Evolutionary conservation across 2,797 vertebrate genomes (phyloP), one percentile per base, ranked within the genome.

Genomic region (Pagetopsis macropterus): DNA sequence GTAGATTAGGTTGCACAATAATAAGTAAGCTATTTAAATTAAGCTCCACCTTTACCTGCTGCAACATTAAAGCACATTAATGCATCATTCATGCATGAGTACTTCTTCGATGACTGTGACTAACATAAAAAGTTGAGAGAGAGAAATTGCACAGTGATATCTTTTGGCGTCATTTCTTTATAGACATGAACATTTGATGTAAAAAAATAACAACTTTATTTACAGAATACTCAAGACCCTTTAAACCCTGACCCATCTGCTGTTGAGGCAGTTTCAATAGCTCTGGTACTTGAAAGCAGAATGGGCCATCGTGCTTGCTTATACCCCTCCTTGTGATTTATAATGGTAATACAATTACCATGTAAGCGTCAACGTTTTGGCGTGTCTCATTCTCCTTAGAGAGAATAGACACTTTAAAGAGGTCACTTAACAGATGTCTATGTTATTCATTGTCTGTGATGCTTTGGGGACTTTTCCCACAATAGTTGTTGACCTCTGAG

Each of bases 291-390:
- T 21, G 21, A 14, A 19, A 48, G 50, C 41, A 45, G 19, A 56
- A 21, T 33, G 17, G 52, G 44, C 14, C 11, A 15, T 45, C 41
- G 1, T 14, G 1, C 12, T 46, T 0, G 9, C 5, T 44, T 17
- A 0, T 0, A 51, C 8, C 19, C 19, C 3, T 43, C 9, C 19
- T 9, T 52, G 0, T 12, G 12, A 23, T 9, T 52, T 66, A 13
- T n/a, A 44, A 31, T 61, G 58, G 15, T 17, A 61, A 61, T n/a
- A 12, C 55, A 57, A 57, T 40, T 57, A 17, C 45, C 19, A 62
- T 1, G 14, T 48, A 13, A 55, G 50, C 21, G 31, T 12, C 31
- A 21, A 8, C 4, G 5, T 62, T 37, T 51, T 23, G 11, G 17
- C 44, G 31, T 69, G 37, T 63, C 8, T 40, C 59, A 37, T 21